These are phyloP conservation scores for Adelosebastes latens DNA, from an alignment of 2,797 vertebrate genomes.

Conservation along the genomic window DNA sequence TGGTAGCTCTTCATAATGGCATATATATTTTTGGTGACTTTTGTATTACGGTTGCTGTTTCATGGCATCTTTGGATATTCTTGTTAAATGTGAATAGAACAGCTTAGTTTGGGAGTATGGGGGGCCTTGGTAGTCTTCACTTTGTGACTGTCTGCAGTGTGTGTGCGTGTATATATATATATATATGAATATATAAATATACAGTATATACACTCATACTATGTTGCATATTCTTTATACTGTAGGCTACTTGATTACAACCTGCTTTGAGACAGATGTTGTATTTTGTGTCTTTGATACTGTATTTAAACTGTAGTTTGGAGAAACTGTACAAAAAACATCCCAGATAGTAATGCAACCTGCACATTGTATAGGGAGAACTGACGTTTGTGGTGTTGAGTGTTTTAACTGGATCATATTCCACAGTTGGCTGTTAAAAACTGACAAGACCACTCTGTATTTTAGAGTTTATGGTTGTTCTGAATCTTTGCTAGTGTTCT, in stretches of 20 bases:
- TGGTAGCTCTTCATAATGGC: conserved; percentile 89
- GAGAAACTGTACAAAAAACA: conserved; percentile 67
- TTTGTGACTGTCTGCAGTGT: conserved; percentile 91
- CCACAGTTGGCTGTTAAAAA: conserved; percentile 67
- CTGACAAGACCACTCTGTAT: conserved; percentile 65
- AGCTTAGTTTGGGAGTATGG: conserved; percentile 80
- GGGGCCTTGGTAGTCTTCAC: conserved; percentile 88
- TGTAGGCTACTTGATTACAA: conserved; percentile 82
- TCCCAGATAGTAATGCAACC: conserved; percentile 57
- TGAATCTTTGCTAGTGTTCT: conserved; percentile 74
- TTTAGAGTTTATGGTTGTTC: conserved; percentile 71
- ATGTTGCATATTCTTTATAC: conserved; percentile 92
- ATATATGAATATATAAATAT: conserved; percentile 82
- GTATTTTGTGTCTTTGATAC: conserved; percentile 95
- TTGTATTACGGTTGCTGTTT: conserved; percentile 81
- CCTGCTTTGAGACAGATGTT: conserved; percentile 85
- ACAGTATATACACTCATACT: conserved; percentile 74
- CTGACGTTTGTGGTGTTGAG: conserved; percentile 70
- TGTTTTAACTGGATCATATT: conserved; percentile 75
- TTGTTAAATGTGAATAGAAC: conserved; percentile 94
- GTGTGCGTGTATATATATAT: conserved; percentile 41
- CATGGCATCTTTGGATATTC: conserved; percentile 91
- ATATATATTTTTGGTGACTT: conserved; percentile 90
- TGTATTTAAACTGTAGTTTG: conserved; percentile 89
- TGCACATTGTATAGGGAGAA: conserved; percentile 63